Conservation (phyloP, 2,113 vertebrate genomes). For the Piaya cayana region DNA sequence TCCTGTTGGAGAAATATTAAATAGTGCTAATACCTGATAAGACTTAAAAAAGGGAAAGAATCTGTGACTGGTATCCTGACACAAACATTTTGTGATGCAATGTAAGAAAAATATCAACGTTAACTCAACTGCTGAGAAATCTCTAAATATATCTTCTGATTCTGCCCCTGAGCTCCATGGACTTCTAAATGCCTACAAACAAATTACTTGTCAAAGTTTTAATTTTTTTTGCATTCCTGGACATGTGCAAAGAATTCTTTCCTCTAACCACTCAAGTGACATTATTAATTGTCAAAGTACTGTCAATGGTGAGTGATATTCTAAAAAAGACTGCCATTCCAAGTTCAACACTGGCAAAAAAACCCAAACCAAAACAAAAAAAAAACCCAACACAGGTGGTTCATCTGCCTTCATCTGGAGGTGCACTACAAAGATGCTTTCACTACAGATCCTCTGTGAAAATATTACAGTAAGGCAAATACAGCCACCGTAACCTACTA, state of each 20-base stretch:
- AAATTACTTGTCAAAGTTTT: background rate
- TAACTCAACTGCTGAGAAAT: background rate
- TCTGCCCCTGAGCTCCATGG: background rate
- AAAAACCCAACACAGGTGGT: too few relatives aligned
- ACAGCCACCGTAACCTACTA: background rate
- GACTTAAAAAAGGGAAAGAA: background rate
- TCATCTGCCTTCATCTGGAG: background rate
- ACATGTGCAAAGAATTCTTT: background rate
- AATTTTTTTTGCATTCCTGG: background rate
- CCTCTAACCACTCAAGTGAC: background rate
- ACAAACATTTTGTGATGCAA: background rate
- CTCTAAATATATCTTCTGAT: background rate
- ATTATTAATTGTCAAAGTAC: background rate
- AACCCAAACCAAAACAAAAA: too few relatives aligned
- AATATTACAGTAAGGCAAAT: background rate
- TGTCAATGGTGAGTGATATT: background rate
- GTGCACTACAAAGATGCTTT: background rate
- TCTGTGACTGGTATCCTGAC: background rate
- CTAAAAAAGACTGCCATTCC: background rate
- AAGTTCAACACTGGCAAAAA: background rate
- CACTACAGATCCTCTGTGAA: background rate
- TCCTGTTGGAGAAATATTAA: background rate
- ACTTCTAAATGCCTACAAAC: background rate
- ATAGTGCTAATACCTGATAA: background rate
- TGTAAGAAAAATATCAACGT: background rate